phyloP scores from a whole-genome alignment of 1,140 invertebrate species.

The Doryteuthis pealeii region DNA sequence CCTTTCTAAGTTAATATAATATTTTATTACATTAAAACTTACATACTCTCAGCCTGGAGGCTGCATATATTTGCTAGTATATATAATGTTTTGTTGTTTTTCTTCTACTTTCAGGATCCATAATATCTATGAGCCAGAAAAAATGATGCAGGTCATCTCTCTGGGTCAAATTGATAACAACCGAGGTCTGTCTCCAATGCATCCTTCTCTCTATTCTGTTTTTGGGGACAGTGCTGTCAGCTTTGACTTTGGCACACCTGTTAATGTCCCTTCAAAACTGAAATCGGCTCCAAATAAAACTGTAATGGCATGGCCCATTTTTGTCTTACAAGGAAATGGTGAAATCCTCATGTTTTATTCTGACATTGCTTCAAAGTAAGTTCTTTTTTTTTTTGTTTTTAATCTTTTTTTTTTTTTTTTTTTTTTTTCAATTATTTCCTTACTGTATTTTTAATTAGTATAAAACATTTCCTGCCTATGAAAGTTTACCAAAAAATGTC shows the following conservation, averaged over 20 bases:
- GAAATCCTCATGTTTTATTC: constrained; percentile 68
- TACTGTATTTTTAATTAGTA: too few relatives aligned
- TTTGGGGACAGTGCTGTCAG: constrained; percentile 80
- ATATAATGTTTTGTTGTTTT: constrained; percentile 6
- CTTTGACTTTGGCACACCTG: constrained; percentile 77
- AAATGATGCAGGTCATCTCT: constrained; percentile 46
- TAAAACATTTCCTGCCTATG: too few relatives aligned
- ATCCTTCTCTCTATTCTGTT: constrained; percentile 58
- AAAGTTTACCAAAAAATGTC: too few relatives aligned
- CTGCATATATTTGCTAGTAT: too few relatives aligned
- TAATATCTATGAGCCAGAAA: constrained; percentile 52
- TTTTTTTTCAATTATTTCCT: too few relatives aligned
- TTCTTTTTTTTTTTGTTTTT: not conserved
- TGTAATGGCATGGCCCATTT: constrained; percentile 70
- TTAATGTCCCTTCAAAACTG: constrained; percentile 34
- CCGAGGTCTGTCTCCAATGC: constrained; percentile 34
- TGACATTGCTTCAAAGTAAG: constrained; percentile 60
- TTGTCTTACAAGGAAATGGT: constrained; percentile 80
- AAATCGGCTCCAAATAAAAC: constrained; percentile 16
- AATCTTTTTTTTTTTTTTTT: too few relatives aligned
- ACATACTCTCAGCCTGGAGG: too few relatives aligned
- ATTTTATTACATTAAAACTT: too few relatives aligned
- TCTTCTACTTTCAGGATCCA: constrained; percentile 46
- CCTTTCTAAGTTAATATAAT: too few relatives aligned
- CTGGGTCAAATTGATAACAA: constrained; percentile 30